Evolutionary conservation across 2,888 invertebrate species (phyloP).

Genomic region (Biston stratarius): DNA sequence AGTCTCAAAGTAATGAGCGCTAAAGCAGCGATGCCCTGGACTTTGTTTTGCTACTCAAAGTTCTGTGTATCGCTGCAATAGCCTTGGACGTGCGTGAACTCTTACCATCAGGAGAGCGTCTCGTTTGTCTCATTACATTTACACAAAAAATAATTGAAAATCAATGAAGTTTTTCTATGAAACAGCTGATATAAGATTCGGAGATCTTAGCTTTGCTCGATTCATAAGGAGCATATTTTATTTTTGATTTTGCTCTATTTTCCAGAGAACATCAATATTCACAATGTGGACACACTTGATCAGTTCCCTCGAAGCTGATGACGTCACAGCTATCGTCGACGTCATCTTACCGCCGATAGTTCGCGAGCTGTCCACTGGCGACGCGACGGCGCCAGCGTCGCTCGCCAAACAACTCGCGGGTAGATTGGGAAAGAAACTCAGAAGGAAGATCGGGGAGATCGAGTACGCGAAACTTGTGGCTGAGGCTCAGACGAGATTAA

Average conservation of each 20-base stretch:
- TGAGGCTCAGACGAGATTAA: constrained; percentile 89
- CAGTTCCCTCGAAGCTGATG: constrained; percentile 87
- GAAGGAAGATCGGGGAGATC: constrained; percentile 91
- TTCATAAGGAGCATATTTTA: background rate
- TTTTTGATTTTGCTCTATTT: constrained; percentile 36
- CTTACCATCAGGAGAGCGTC: too few relatives aligned
- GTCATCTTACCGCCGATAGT: constrained; percentile 91
- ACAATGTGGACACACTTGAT: constrained; percentile 93
- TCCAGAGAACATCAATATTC: constrained; percentile 92
- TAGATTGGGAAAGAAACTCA: constrained; percentile 91
- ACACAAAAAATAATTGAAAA: too few relatives aligned
- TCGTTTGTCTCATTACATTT: too few relatives aligned
- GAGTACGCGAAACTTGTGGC: constrained; percentile 90
- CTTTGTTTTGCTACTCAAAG: too few relatives aligned
- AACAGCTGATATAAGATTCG: too few relatives aligned
- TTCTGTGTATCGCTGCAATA: too few relatives aligned
- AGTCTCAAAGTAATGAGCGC: too few relatives aligned
- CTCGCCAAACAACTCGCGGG: constrained; percentile 89
- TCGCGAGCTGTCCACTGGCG: constrained; percentile 92
- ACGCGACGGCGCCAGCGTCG: constrained; percentile 87
- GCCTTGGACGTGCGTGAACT: too few relatives aligned
- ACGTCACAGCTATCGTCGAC: constrained; percentile 87
- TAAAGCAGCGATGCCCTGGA: too few relatives aligned
- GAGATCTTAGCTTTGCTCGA: background rate
- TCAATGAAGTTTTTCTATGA: too few relatives aligned